Conservation (phyloP, 2,888 invertebrate species). For the Tenthredo scrophulariae region DNA sequence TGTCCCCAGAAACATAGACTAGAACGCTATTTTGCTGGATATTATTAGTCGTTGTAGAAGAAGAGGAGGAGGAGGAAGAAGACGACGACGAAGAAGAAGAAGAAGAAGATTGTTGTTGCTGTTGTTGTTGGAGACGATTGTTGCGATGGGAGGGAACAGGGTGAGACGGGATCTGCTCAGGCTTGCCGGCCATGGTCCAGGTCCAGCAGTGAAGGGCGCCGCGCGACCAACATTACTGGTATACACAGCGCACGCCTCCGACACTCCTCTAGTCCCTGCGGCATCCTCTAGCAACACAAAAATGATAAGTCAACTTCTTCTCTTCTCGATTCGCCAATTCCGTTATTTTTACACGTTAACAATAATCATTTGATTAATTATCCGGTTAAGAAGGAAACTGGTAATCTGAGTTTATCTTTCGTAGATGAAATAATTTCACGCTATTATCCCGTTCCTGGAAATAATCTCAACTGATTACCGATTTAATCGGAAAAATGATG, state of each 20-base stretch:
- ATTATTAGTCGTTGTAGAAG: conserved; percentile 57
- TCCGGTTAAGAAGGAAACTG: neutral
- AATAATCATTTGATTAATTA: neutral
- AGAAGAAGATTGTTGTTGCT: conserved; percentile 57
- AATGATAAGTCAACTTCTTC: conserved; percentile 24
- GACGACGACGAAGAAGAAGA: neutral
- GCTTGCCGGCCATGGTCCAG: conserved; percentile 88
- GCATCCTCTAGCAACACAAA: conserved; percentile 73
- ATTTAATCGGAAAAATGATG: neutral
- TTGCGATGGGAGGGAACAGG: conserved; percentile 76
- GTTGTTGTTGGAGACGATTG: conserved; percentile 65
- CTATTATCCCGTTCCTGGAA: neutral
- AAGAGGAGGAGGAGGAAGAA: neutral
- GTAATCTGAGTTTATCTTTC: neutral
- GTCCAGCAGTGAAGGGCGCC: conserved; percentile 75
- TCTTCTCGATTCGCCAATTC: neutral
- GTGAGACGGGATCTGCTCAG: conserved; percentile 83
- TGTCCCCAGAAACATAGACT: conserved; percentile 82
- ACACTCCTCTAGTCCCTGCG: conserved; percentile 72
- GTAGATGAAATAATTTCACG: neutral
- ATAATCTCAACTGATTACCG: neutral
- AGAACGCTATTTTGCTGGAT: conserved; percentile 80
- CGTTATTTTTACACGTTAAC: neutral
- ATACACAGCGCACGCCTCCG: conserved; percentile 78
- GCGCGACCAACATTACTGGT: conserved; percentile 86